A percentile compares a stretch with the other conserved stretches of the same genome.
Conservation (phyloP, 2,113 vertebrate species). For the Hucho hucho region DNA sequence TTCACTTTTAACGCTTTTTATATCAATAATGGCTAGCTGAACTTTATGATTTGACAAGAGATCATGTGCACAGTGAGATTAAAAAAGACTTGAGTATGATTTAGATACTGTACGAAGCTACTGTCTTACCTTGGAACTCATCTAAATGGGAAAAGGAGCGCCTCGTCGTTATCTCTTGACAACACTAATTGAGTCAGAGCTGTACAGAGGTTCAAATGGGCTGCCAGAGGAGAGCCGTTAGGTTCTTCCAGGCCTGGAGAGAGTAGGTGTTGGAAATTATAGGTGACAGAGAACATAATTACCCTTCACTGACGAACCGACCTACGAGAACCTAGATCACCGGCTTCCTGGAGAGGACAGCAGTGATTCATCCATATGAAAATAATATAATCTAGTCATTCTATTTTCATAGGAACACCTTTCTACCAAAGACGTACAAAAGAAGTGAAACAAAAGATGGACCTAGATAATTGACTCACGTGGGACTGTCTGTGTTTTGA, state of each 20-base stretch:
- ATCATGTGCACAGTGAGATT: no score
- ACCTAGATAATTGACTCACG: neutral
- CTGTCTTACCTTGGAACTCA: neutral
- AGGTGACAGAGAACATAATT: conserved; percentile 53
- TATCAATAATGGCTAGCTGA: neutral
- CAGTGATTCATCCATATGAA: conserved; percentile 19
- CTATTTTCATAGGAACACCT: no score
- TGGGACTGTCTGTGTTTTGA: no score
- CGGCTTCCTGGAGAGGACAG: conserved; percentile 40
- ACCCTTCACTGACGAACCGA: conserved; percentile 39
- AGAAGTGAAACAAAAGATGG: neutral
- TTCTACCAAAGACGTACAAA: no score
- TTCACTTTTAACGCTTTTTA: no score
- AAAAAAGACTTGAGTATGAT: neutral
- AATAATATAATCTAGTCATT: no score
- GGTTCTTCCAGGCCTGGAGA: conserved; percentile 45
- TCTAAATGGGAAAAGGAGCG: conserved; percentile 21
- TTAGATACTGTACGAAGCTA: neutral
- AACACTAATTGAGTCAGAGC: conserved; percentile 38
- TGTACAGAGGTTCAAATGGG: conserved; percentile 6
- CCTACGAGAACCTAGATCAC: conserved; percentile 38
- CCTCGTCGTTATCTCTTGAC: conserved; percentile 32
- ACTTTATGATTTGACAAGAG: no score
- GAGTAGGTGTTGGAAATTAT: conserved; percentile 46
- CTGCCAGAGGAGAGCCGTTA: conserved; percentile 38